Evolutionary conservation across 2,113 vertebrate species (phyloP), one percentile per base, ranked within the genome.

Genomic region (Gymnocephalus cernua): DNA sequence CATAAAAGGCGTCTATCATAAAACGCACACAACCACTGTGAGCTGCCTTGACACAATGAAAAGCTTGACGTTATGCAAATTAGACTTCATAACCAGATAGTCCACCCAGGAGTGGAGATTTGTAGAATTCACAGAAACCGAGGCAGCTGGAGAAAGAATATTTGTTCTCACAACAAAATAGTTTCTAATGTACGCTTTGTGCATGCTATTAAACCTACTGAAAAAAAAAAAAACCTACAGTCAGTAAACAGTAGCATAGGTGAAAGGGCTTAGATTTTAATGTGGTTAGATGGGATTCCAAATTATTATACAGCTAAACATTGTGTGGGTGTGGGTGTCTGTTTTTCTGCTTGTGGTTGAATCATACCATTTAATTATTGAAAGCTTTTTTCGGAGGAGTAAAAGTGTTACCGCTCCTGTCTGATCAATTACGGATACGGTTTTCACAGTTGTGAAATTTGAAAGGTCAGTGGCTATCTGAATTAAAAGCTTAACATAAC

Each of bases 1-100:
- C 73, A 57, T 81, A 68, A 85, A 80, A 85, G 48, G 58, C 62
- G 2, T 63, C 38, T 41, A 41, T 71, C 50, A 67, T 65, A 79
- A 86, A 85, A 77, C 19, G 65, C 65, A 87, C 72, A 75, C 54
- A 70, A 79, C 44, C 82, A 54, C 81, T 72, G 54, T 59, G 57
- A 83, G 51, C 77, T 78, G 67, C 50, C 44, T 44, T 65, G 45
- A 80, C 68, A 82, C 59, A 82, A 75, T 47, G 67, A 77, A 86
- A 90, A 83, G 58, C 73, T 67, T 65, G 25, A 51, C 10, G 2
- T 80, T 72, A 83, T 83, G 68, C 65, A 80, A 73, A 79, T 59
- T n/a, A 18, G 23, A 80, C 47, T 41, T 69, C 18, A 53, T 44
- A 79, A 68, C n/a, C 9, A 70, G 65, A 72, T 59, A 48, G 65